Evolutionary conservation across 2,797 vertebrate genomes (phyloP), one percentile per base, ranked within the genome.

Genomic region (Siniperca undulata): DNA sequence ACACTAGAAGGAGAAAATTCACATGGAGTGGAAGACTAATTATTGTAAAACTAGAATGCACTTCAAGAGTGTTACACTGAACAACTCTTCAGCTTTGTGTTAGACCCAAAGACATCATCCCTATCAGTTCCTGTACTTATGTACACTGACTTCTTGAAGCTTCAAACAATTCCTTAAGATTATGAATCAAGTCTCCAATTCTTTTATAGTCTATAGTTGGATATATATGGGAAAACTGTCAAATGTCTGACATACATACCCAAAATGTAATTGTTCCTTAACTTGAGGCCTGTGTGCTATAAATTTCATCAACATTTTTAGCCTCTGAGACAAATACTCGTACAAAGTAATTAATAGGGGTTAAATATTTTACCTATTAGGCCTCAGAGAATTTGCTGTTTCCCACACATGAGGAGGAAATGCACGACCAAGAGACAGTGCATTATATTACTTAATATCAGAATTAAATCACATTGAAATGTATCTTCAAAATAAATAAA

Each of bases 21-120:
- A 61, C 9, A 20, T 38, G 36, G 1, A 84, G 5, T 16, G 16
- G 75, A 76, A 76, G 40, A 66, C 16, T 66, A 50, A 78, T 82
- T 44, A 77, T 36, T 66, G 2, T 40, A 62, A 77, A 66, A 69
- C 30, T 69, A 40, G 11, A 77, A 60, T 12, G 38, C 8, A 70
- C 10, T 38, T 77, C 7, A 55, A 34, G n/a, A 64, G 20, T 4
- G 7, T 13, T 22, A n/a, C 5, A 44, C 3, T 30, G 46, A 79
- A 70, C 42, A 52, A 9, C 42, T 34, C 27, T 17, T 44, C 53
- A 42, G 24, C 42, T 72, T 65, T 9, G 22, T 16, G 17, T 42
- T 7, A 5, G 30, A 75, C 1, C 5, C 5, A 34, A 24, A 82
- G 12, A 24, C 24, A 38, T 36, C 1, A 72, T 52, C 60, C 3